Percentiles rank a stretch among this genome's conserved stretches.
Conservation (phyloP, 1,140 invertebrate species). For the Sinella curviseta region DNA sequence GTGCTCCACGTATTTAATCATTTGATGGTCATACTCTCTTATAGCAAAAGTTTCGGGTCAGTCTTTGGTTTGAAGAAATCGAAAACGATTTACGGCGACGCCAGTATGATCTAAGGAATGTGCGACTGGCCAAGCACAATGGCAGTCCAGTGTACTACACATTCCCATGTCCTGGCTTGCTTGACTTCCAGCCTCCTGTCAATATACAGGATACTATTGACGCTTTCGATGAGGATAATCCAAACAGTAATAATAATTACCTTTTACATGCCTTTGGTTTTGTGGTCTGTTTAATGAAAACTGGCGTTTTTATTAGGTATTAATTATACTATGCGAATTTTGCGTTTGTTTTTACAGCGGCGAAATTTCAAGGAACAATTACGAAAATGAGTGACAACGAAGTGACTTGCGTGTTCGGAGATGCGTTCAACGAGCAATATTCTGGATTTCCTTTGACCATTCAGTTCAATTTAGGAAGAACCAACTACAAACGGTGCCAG, state of each 20-base stretch:
- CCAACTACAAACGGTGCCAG: conserved; percentile 64
- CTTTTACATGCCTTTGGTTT: conserved; percentile 14
- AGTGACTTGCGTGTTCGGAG: conserved; percentile 72
- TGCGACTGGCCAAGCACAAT: conserved; percentile 59
- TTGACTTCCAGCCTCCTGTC: conserved; percentile 80
- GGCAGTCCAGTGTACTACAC: conserved; percentile 53
- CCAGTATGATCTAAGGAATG: conserved; percentile 68
- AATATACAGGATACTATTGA: conserved; percentile 75
- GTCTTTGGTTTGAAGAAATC: conserved; percentile 78
- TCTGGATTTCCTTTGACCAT: conserved; percentile 64
- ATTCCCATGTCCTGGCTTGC: conserved; percentile 73
- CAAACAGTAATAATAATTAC: conserved; percentile 19
- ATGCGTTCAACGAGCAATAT: conserved; percentile 69
- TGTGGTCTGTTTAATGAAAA: too few species aligned
- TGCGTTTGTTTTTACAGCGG: background rate
- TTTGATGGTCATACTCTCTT: conserved; percentile 52
- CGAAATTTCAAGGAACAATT: conserved; percentile 74
- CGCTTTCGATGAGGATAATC: conserved; percentile 50
- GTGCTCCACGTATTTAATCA: conserved; percentile 54
- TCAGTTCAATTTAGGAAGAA: conserved; percentile 64
- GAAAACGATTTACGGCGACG: conserved; percentile 64
- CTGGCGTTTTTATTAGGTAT: conserved; percentile 17
- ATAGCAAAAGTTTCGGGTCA: conserved; percentile 63
- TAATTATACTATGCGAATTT: conserved; percentile 42
- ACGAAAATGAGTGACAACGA: conserved; percentile 69